phyloP scores from a whole-genome alignment of 2,888 invertebrate genomes.

The Cantharis lateralis region DNA sequence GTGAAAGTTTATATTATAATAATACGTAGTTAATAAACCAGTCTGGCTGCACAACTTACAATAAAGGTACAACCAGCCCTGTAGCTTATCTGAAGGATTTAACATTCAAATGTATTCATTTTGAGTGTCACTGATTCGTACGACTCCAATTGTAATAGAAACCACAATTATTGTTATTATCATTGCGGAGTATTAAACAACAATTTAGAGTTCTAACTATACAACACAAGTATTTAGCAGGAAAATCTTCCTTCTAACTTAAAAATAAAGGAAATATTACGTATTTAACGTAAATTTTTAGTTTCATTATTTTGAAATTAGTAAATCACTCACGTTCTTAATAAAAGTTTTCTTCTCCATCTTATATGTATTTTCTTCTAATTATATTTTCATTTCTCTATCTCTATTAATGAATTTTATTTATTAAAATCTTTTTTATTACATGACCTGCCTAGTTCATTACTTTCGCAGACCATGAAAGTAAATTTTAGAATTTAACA shows the following conservation, averaged over 20 bases:
- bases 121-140: conserved; percentile 11
- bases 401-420: no score
- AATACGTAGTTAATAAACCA: conserved; percentile 4
- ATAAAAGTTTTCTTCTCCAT: no score
- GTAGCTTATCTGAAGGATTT: conserved; percentile 3
- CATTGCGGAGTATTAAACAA: background rate
- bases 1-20: conserved; percentile 9
- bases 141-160: conserved; percentile 16
- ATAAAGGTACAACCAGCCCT: background rate
- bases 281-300: no score
- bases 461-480: no score
- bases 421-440: no score
- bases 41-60: conserved; percentile 6
- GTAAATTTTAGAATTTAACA: no score
- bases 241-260: background rate
- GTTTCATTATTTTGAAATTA: no score
- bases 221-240: background rate
- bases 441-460: no score
- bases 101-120: conserved; percentile 22
- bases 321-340: no score
- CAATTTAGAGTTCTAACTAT: background rate
- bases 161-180: conserved; percentile 7
- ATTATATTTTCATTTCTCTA: no score
- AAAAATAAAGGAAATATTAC: no score
- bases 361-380: no score